Base-by-base conservation (phyloP, 1,140 invertebrate genomes). In the Nymphalis io region DNA sequence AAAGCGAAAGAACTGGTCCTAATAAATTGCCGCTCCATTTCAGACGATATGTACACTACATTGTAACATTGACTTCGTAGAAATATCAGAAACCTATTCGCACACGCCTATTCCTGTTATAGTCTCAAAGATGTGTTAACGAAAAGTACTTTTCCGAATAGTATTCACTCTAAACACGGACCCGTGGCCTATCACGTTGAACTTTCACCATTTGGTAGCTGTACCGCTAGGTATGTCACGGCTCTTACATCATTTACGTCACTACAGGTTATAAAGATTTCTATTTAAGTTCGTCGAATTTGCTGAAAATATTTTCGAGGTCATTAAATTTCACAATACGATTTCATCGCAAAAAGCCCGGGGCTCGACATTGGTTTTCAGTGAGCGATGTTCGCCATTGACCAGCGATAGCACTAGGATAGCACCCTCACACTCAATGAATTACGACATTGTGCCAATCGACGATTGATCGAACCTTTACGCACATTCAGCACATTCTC, bases 121-220 rank as follows among this genome's bases (percentile, higher is more conserved):
- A 15, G 18, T 58, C 10, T 15, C 27, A 21, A 60, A 3, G 5
- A 51, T 11, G 20, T 42, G 42, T 6, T 42, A 60, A 60, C 18
- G 46, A 21, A 5, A 27, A 18, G 59, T 42, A 23, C 11, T 60
- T 66, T 44, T 58, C 18, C 16, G 33, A 73, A 66, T 81, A 74
- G 78, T 71, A 80, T 82, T 77, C 72, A 69, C 23, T 55, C 27
- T 10, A 51, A 62, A 63, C 46, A 6, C 13, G 48, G 73, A 63
- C 13, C 15, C 66, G 60, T n/a, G 70, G 51, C 46, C 40, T 16
- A 48, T 53, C 51, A 21, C 27, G 76, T 64, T 83, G 82, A 87
- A 85, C 85, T 87, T 87, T 87, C 85, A 87, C 85, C 78, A 62
- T 84, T 87, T 87, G 79, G 83, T 81, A 75, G 78, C 74, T 84